Evolutionary conservation across 1,140 invertebrate genomes (phyloP).

Genomic region (Bombus picipes): DNA sequence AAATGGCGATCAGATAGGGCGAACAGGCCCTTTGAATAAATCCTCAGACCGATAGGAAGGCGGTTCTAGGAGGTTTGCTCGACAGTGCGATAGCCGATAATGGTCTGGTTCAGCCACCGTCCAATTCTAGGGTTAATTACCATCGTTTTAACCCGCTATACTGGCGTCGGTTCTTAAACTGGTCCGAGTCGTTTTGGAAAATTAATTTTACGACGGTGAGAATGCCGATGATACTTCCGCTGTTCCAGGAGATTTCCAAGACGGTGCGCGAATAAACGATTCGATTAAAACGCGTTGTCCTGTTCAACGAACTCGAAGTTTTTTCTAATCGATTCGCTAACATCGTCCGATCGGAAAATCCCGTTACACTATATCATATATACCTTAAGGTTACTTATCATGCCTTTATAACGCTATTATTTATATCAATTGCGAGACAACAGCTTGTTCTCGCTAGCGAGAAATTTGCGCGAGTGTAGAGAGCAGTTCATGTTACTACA

Average conservation of each 20-base stretch:
- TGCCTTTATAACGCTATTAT: constrained; percentile 19
- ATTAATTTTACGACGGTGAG: constrained; percentile 60
- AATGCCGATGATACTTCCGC: constrained; percentile 53
- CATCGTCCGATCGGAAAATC: not conserved
- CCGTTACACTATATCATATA: too few species aligned
- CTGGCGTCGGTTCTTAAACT: constrained; percentile 53
- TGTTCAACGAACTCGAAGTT: not conserved
- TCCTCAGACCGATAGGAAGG: constrained; percentile 70
- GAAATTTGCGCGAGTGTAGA: constrained; percentile 62
- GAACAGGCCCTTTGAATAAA: constrained; percentile 73
- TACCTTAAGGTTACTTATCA: too few species aligned
- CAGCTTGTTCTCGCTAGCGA: constrained; percentile 38
- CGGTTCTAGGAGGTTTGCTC: constrained; percentile 70
- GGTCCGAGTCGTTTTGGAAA: constrained; percentile 43
- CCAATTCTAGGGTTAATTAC: constrained; percentile 76
- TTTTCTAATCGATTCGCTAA: not conserved
- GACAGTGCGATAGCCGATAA: constrained; percentile 75
- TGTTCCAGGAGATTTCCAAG: constrained; percentile 4
- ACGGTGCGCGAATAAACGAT: constrained; percentile 9
- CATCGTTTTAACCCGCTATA: constrained; percentile 72
- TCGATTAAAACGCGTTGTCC: constrained; percentile 11
- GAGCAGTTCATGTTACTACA: constrained; percentile 37
- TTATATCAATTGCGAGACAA: constrained; percentile 58
- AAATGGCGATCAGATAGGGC: constrained; percentile 68
- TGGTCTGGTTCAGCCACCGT: constrained; percentile 72